Evolutionary conservation across 2,888 invertebrate genomes (phyloP).

Genomic region (Aplocera efformata): DNA sequence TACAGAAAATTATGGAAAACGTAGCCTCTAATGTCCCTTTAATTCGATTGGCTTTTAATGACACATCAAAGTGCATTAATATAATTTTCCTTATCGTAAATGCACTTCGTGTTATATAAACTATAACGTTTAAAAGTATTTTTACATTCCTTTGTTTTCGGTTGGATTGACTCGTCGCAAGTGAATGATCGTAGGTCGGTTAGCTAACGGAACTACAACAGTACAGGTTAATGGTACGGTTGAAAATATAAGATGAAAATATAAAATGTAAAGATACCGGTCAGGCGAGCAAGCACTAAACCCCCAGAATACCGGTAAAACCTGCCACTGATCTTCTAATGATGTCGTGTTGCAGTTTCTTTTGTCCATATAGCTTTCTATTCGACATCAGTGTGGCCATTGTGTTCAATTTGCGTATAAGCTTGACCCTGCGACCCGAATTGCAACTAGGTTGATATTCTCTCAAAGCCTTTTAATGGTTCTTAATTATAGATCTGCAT

Average conservation of each 20-base stretch:
- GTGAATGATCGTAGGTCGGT: slow-evolving; percentile 17
- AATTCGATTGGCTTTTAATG: no score
- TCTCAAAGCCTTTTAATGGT: no score
- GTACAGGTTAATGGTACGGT: slow-evolving; percentile 16
- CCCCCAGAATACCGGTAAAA: slow-evolving; percentile 1
- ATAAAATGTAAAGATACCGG: slow-evolving; percentile 1
- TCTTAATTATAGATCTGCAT: no score
- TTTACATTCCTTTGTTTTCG: neutral
- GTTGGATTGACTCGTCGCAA: slow-evolving; percentile 18
- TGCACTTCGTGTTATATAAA: no score
- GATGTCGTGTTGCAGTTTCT: slow-evolving; percentile 14
- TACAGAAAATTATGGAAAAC: no score
- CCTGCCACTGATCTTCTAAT: neutral
- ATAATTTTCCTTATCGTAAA: no score
- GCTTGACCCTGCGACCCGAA: slow-evolving; percentile 17
- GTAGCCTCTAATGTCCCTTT: no score
- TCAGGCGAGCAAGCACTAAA: slow-evolving; percentile 4
- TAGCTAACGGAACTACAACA: slow-evolving; percentile 23
- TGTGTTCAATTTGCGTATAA: slow-evolving; percentile 8
- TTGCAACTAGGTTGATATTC: slow-evolving; percentile 24
- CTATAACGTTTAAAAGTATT: no score
- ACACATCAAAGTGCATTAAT: no score
- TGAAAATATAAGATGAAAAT: slow-evolving; percentile 8
- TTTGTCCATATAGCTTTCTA: slow-evolving; percentile 41
- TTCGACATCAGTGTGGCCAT: slow-evolving; percentile 13